A percentile compares a stretch with the other conserved stretches of the same genome.
phyloP scores from a whole-genome alignment of 2,113 vertebrate species.

The Girardinichthys multiradiatus region DNA sequence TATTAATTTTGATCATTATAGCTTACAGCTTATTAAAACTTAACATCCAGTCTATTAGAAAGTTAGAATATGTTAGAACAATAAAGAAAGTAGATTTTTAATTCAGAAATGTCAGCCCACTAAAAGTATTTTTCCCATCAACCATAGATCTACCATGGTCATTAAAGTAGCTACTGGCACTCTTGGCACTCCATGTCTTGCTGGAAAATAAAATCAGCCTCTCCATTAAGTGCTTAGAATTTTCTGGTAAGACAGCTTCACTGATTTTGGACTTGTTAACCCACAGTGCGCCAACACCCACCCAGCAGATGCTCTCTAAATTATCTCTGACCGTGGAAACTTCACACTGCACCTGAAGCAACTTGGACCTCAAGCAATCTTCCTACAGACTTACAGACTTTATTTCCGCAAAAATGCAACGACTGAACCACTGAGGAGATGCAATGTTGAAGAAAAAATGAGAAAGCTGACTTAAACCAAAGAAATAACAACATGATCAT shows the following conservation, averaged over 20 bases:
- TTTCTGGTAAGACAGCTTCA: background rate
- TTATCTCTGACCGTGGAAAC: background rate
- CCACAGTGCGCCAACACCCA: background rate
- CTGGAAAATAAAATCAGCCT: background rate
- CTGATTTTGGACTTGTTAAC: background rate
- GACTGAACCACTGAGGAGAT: background rate
- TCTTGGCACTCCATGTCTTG: background rate
- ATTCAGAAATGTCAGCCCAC: no score
- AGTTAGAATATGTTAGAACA: no score
- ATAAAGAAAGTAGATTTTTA: no score
- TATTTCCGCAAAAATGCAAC: no score
- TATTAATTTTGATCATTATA: no score
- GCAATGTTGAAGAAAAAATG: slow-evolving; percentile 4
- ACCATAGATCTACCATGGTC: no score
- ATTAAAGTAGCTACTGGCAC: background rate
- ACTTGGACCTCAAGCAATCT: background rate
- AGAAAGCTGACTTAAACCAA: slow-evolving; percentile 29
- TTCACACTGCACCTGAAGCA: background rate
- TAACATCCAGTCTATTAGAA: no score
- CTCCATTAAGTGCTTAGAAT: background rate
- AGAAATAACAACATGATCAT: slow-evolving; percentile 16
- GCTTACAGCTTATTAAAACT: no score
- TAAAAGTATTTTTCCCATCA: no score
- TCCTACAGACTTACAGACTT: no score
- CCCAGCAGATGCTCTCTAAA: background rate